A percentile compares a stretch with the other conserved stretches of the same genome.
Conservation (phyloP, 2,888 invertebrate genomes). For the Epinotia nisella region DNA sequence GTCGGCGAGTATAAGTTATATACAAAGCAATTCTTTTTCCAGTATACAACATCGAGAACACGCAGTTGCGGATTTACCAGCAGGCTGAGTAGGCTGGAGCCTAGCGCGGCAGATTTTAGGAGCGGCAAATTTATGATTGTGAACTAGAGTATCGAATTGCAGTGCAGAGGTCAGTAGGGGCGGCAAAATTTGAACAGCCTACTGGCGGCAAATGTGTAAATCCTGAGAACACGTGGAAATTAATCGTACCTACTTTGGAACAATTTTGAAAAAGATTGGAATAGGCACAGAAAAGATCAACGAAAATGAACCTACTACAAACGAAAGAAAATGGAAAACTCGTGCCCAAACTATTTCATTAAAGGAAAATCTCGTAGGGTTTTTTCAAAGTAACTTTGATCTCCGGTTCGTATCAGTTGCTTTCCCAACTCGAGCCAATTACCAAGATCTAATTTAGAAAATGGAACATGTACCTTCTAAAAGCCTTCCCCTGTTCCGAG, state of each 20-base stretch:
- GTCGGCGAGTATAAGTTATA: background rate
- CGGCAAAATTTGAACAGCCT: no score
- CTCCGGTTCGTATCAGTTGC: slow-evolving; percentile 5
- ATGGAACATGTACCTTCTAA: slow-evolving; percentile 61
- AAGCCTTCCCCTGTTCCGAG: slow-evolving; percentile 59
- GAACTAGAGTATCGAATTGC: no score
- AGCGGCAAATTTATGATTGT: no score
- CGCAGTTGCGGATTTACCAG: no score
- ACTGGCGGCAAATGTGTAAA: no score
- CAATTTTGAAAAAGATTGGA: background rate
- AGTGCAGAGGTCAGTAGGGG: no score
- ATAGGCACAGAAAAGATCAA: background rate
- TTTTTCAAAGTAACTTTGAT: slow-evolving; percentile 12
- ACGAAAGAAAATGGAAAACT: slow-evolving; percentile 2
- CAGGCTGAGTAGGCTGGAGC: no score
- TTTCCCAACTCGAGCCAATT: slow-evolving; percentile 16
- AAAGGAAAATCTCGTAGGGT: slow-evolving; percentile 14
- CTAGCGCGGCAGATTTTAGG: no score
- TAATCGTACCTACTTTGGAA: no score
- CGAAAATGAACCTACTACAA: background rate
- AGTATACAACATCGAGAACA: no score
- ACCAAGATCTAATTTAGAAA: slow-evolving; percentile 48
- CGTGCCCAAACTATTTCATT: slow-evolving; percentile 7
- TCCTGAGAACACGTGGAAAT: no score
- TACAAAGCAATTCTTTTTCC: background rate